Evolutionary conservation across 1,140 invertebrate genomes (phyloP).

Genomic region (Neotoxoptera formosana): DNA sequence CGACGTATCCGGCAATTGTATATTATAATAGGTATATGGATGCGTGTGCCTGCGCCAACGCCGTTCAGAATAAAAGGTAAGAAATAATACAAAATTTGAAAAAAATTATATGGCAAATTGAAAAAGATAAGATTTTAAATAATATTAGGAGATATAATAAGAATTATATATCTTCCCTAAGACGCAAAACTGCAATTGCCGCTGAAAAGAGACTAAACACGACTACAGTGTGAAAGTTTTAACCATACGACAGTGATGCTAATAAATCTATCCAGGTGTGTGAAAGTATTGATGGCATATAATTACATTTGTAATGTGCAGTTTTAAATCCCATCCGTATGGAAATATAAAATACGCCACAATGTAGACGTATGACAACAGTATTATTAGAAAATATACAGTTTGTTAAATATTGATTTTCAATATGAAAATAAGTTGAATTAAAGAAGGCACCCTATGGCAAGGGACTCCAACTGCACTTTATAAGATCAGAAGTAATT

Average conservation of each 20-base stretch:
- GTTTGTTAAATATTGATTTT: too few species aligned
- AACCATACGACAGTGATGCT: background rate
- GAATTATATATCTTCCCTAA: background rate
- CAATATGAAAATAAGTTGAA: too few species aligned
- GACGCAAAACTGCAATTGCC: background rate
- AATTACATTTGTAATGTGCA: too few species aligned
- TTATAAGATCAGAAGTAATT: background rate
- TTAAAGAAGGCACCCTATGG: too few species aligned
- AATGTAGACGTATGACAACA: too few species aligned
- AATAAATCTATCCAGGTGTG: background rate
- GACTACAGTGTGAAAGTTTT: background rate
- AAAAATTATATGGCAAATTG: background rate
- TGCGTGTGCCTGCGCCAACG: background rate
- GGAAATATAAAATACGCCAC: too few species aligned
- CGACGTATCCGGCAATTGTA: background rate
- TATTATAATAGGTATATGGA: background rate
- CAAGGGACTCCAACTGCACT: too few species aligned
- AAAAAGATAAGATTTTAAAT: background rate
- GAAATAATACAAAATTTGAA: background rate
- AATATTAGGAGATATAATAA: background rate
- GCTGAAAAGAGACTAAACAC: background rate
- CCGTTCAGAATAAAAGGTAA: background rate
- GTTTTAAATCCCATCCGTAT: too few species aligned
- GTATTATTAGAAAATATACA: too few species aligned
- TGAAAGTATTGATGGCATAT: background rate